phyloP scores from a whole-genome alignment of 2,888 invertebrate genomes.

The Leuctra nigra region DNA sequence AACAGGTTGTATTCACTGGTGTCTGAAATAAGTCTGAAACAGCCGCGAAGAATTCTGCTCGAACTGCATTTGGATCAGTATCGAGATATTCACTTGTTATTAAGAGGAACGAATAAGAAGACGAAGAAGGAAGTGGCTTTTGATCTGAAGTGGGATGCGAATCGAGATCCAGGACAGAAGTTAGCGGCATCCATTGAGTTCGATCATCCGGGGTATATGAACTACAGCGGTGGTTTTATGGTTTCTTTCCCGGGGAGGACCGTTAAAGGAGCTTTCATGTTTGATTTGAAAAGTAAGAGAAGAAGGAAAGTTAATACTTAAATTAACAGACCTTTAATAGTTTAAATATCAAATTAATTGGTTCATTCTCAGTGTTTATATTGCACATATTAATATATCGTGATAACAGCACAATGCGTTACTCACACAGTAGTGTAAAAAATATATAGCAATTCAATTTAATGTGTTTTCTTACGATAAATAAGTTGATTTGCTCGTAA shows the following conservation, averaged over 20 bases:
- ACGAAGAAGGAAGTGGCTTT: constrained; percentile 59
- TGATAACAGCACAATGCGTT: too few species aligned
- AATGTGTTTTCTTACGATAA: too few species aligned
- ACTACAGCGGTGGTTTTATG: constrained; percentile 55
- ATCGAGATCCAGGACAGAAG: constrained; percentile 71
- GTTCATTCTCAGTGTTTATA: too few species aligned
- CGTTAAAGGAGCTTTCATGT: constrained; percentile 59
- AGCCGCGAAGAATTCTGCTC: constrained; percentile 57
- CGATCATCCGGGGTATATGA: constrained; percentile 51
- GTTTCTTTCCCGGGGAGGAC: constrained; percentile 71
- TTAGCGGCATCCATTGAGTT: constrained; percentile 55
- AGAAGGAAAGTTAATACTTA: too few species aligned
- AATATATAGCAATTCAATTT: too few species aligned
- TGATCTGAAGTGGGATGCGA: constrained; percentile 80
- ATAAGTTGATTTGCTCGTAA: too few species aligned
- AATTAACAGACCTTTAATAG: too few species aligned
- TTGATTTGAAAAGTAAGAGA: constrained; percentile 47
- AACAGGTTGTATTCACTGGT: constrained; percentile 61
- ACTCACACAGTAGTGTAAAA: too few species aligned
- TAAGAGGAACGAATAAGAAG: constrained; percentile 53
- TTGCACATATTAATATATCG: too few species aligned
- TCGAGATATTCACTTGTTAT: constrained; percentile 64
- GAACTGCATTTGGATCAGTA: constrained; percentile 75
- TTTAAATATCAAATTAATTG: too few species aligned
- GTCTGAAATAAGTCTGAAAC: constrained; percentile 56